Conservation (phyloP, 1,140 invertebrate genomes). For the Teleogryllus occipitalis region DNA sequence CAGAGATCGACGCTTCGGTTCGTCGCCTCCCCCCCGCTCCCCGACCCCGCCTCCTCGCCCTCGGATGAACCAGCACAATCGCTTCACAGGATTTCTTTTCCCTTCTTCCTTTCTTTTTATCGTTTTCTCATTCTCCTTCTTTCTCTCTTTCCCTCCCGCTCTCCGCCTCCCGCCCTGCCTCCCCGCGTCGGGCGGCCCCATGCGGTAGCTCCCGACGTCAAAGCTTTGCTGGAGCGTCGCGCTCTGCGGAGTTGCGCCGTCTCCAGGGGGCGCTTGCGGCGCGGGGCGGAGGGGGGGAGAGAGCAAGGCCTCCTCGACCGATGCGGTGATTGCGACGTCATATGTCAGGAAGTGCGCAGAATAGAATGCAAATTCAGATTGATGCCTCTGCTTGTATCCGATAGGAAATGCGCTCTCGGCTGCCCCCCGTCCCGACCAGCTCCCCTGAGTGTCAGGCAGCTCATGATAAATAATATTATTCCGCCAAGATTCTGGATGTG, state of each 20-base stretch:
- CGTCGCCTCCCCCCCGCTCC: background rate
- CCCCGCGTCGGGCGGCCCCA: background rate
- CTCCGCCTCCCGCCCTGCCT: background rate
- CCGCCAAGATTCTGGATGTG: background rate
- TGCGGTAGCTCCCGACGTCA: background rate
- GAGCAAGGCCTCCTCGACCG: no score
- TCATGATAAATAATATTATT: background rate
- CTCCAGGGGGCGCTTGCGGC: background rate
- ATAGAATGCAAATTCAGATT: slow-evolving; percentile 5
- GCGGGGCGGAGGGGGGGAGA: background rate
- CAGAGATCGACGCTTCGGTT: background rate
- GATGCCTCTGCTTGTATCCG: slow-evolving; percentile 3
- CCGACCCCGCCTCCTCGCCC: no score
- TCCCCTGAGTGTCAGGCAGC: background rate
- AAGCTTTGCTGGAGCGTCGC: background rate
- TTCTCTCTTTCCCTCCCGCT: background rate
- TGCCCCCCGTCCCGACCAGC: background rate
- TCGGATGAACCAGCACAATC: background rate
- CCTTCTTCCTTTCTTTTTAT: background rate
- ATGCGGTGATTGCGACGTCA: background rate
- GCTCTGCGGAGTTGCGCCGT: background rate
- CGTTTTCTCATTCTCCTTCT: background rate
- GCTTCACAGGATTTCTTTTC: background rate
- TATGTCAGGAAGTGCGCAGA: background rate
- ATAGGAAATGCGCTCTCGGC: background rate